Evolutionary conservation across 2,888 invertebrate species (phyloP).

Genomic region (Eudasyphora cyanicolor): DNA sequence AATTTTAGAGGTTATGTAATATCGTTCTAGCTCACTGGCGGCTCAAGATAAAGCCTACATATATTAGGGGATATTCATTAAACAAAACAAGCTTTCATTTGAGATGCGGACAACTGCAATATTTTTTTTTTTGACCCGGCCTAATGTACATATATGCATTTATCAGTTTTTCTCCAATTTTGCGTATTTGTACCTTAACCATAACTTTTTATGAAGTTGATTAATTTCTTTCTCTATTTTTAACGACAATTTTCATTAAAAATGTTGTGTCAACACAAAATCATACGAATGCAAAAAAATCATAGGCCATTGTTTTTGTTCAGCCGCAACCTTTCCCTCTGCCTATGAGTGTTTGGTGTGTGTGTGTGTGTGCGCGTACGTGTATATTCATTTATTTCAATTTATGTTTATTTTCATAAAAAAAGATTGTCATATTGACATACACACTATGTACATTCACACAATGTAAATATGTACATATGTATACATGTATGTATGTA

Average conservation of each 20-base stretch:
- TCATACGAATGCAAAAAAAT: constrained; percentile 10
- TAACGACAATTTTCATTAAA: constrained; percentile 19
- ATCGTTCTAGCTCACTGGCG: no score
- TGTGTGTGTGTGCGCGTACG: neutral
- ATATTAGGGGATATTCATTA: no score
- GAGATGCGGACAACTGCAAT: no score
- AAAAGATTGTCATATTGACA: constrained; percentile 24
- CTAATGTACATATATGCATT: no score
- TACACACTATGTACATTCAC: neutral
- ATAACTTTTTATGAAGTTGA: constrained; percentile 1
- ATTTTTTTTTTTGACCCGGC: no score
- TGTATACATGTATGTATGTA: no score
- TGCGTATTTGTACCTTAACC: neutral
- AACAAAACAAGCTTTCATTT: no score
- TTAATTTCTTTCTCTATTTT: constrained; percentile 14
- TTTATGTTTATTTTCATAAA: constrained; percentile 31
- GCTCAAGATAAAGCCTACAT: no score
- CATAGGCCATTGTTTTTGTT: neutral
- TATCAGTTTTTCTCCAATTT: neutral
- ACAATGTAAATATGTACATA: no score
- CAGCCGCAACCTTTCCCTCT: no score
- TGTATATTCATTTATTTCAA: constrained; percentile 17
- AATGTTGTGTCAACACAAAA: constrained; percentile 35
- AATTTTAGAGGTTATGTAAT: no score
- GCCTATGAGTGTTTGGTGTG: neutral